Conservation (phyloP, 1,140 invertebrate genomes). For the Amyelois transitella region DNA sequence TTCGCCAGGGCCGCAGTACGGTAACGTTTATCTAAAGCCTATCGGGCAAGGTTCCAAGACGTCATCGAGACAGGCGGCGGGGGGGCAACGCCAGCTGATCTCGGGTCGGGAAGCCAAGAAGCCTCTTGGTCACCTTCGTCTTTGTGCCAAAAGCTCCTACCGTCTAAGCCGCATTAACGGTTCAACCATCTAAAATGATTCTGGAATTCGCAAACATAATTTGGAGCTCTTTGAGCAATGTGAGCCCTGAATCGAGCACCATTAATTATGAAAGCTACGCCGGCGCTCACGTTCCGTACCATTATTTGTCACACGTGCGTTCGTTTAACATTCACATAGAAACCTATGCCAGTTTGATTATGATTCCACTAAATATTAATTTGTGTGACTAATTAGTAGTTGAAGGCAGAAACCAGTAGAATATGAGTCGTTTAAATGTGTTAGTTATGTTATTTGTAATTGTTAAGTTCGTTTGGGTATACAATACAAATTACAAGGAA, state of each 20-base stretch:
- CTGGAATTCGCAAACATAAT: background rate
- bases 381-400: background rate
- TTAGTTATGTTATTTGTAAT: too few relatives aligned
- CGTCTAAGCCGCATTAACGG: conserved; percentile 10
- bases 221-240: background rate
- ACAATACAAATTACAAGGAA: too few relatives aligned
- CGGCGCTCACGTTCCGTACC: background rate
- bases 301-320: background rate
- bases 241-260: background rate
- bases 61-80: conserved; percentile 27
- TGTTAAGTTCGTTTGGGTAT: too few relatives aligned
- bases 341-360: background rate
- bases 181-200: background rate
- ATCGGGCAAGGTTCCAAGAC: conserved; percentile 60
- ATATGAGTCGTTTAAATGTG: too few relatives aligned
- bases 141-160: conserved; percentile 37
- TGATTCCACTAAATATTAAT: background rate
- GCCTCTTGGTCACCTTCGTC: conserved; percentile 27
- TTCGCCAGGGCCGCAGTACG: conserved; percentile 28
- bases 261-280: background rate
- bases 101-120: conserved; percentile 34
- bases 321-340: background rate
- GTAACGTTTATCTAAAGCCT: conserved; percentile 51
- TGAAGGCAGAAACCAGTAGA: too few relatives aligned
- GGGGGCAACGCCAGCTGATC: conserved; percentile 23